Evolutionary conservation across 1,140 invertebrate species (phyloP), one percentile per base, ranked within the genome.

Genomic region (Leptestheria dahalacensis): DNA sequence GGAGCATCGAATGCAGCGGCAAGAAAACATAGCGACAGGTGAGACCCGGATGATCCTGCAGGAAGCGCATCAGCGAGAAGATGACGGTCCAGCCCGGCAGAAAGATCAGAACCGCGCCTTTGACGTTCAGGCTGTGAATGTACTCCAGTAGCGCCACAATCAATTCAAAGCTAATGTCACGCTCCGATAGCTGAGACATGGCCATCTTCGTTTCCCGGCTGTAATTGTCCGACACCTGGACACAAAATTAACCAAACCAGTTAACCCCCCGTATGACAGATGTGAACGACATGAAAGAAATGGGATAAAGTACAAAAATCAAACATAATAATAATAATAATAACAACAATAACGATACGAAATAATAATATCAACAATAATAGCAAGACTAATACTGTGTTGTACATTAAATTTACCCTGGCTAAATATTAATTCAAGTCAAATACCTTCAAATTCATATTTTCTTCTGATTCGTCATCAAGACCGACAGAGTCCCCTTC

Each of bases 21-120:
- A 94, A 74, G 46, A 94, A 83, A 3, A 67, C 66, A 84, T 91
- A 12, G 75, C 67, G 0, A 18, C 82, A 75, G 76, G 79, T 88
- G 72, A 91, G 94, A 12, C 82, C 63, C 1, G 83, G 81, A 73
- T 85, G 82, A 62, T 82, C 79, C 64, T 83, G 82, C 9, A 97
- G 73, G 68, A 88, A 83, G 69, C 86, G 86, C 82, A 94, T 85
- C 4, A 97, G 71, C 0, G 88, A 84, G 72, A 94, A 95, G 61
- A 97, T 97, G 0, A 95, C 70, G 72, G 91, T 93, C 91, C 91
- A 95, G 0, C 93, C 93, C 6, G 92, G 91, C 0, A 97, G 72
- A 70, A 97, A 97, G 1, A 97, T 77, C 0, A 97, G 71, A 3
- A 97, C 83, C 0, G 93, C 91, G 1, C 92, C 93, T 1, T 82